Percentiles rank a stretch among this genome's conserved stretches.
These are phyloP conservation scores for Lasioglossum vierecki DNA, from an alignment of 2,888 invertebrate genomes.

Conservation along the genomic window DNA sequence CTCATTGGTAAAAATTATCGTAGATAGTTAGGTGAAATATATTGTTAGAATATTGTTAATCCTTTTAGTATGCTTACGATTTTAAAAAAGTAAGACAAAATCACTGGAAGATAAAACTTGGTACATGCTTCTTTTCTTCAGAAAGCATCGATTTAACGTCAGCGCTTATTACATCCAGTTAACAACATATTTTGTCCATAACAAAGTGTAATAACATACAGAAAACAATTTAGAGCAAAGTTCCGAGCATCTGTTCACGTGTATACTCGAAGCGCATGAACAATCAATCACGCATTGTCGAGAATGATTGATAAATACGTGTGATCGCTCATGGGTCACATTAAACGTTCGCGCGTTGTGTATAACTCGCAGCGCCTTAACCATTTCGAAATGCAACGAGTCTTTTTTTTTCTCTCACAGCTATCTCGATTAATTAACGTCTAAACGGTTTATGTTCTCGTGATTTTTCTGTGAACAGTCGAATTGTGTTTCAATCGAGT, in stretches of 20 bases:
- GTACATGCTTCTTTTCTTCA: neutral
- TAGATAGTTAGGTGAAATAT: neutral
- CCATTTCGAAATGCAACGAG: neutral
- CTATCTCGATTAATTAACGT: neutral
- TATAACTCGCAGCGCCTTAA: neutral
- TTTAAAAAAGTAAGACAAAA: neutral
- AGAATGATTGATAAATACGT: conserved; percentile 9
- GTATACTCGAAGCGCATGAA: neutral
- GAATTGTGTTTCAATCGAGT: neutral
- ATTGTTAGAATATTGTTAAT: too few species aligned
- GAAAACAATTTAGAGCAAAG: neutral
- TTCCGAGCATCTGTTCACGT: neutral
- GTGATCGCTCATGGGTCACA: neutral
- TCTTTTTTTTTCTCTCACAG: neutral
- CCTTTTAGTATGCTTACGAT: too few species aligned
- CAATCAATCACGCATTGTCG: conserved; percentile 6
- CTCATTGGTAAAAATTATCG: too few species aligned
- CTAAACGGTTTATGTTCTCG: neutral
- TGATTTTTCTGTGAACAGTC: neutral
- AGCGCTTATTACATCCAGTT: neutral
- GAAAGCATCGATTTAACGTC: neutral
- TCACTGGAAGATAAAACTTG: neutral
- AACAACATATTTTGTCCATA: neutral
- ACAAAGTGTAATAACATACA: neutral
- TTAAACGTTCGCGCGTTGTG: neutral